Conservation (phyloP, 2,113 vertebrate species). For the Laticauda laticaudata region DNA sequence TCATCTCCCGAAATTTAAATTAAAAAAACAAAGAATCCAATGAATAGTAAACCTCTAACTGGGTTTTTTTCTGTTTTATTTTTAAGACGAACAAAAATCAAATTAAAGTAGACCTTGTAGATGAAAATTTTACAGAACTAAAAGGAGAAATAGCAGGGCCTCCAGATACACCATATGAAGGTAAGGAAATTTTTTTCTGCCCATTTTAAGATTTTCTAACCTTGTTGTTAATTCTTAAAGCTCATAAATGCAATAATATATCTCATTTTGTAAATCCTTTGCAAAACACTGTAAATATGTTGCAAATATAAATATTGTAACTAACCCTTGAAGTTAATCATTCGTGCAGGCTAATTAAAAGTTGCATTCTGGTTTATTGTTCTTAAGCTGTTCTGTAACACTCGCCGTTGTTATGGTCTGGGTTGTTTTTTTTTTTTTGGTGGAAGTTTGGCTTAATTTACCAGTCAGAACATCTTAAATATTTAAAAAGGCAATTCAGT, state of each 20-base stretch:
- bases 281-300: not conserved
- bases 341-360: not conserved
- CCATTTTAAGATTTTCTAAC: constrained; percentile 48
- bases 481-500: not conserved
- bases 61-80: constrained; percentile 69
- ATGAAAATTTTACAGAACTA: constrained; percentile 99
- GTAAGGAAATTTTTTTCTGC: constrained; percentile 75
- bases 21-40: constrained; percentile 28
- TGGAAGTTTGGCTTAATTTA: not conserved
- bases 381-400: not conserved
- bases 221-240: constrained; percentile 34
- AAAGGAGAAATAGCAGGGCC: constrained; percentile 98
- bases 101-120: constrained; percentile 99
- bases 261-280: not conserved
- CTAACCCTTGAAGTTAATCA: not conserved
- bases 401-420: not conserved
- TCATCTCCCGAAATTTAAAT: not conserved
- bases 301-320: not conserved
- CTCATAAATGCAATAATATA: constrained; percentile 16
- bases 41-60: constrained; percentile 45
- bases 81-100: constrained; percentile 99
- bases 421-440: too few species aligned
- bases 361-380: not conserved
- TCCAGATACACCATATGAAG: constrained; percentile 98
- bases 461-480: not conserved